These are phyloP conservation scores for Anarrhichthys ocellatus DNA, from an alignment of 2,113 vertebrate genomes.

Conservation along the genomic window DNA sequence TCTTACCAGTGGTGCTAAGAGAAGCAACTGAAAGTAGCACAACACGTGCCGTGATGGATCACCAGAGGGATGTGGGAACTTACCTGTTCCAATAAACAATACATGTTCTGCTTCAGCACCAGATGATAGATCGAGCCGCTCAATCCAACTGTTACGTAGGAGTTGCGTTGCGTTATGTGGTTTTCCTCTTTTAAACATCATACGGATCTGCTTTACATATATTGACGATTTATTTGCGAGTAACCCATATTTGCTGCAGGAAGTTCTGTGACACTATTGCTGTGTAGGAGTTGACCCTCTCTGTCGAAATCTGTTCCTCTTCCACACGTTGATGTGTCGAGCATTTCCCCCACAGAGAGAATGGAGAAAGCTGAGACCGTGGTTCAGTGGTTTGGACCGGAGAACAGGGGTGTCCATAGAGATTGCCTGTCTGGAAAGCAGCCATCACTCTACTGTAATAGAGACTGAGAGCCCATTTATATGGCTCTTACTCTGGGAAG, in stretches of 20 bases:
- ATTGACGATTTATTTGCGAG: constrained; percentile 16
- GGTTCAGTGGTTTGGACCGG: constrained; percentile 68
- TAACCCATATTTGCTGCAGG: constrained; percentile 8
- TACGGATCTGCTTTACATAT: constrained; percentile 10
- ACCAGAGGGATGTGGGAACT: constrained; percentile 62
- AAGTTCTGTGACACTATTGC: constrained; percentile 19
- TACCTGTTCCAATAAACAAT: constrained; percentile 48
- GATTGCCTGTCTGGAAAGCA: constrained; percentile 74
- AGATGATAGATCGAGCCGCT: constrained; percentile 54
- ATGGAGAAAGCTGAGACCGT: constrained; percentile 51
- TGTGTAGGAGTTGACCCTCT: constrained; percentile 33
- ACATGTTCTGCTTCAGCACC: constrained; percentile 22
- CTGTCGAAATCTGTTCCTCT: constrained; percentile 32
- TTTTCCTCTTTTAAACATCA: constrained; percentile 31
- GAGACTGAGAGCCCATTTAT: constrained; percentile 73
- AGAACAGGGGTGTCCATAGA: constrained; percentile 65
- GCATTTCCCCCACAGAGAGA: constrained; percentile 52
- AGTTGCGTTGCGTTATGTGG: neutral
- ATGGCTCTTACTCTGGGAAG: constrained; percentile 67
- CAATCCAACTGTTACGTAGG: constrained; percentile 34
- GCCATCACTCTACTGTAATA: constrained; percentile 73
- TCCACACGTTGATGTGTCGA: constrained; percentile 54
- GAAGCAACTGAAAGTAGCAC: constrained; percentile 64
- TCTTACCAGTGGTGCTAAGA: constrained; percentile 39
- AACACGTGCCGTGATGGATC: constrained; percentile 72